Evolutionary conservation across 2,113 vertebrate species (phyloP).

Genomic region (Mesocricetus auratus): DNA sequence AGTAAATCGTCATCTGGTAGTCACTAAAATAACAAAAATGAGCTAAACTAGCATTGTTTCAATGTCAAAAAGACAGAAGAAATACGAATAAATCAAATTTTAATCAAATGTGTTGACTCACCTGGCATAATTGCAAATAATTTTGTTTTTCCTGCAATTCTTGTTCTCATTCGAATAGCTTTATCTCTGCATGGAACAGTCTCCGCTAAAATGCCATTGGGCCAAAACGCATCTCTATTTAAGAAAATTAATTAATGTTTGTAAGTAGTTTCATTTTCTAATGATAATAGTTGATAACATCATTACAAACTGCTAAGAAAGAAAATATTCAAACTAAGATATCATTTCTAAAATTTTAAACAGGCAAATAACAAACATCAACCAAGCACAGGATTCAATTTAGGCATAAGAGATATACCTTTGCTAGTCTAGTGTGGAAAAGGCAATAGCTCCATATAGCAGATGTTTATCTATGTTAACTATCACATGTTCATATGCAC

Average conservation of each 20-base stretch:
- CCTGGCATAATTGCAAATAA: conserved; percentile 98
- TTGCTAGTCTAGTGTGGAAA: conserved; percentile 18
- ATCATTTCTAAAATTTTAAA: conserved; percentile 53
- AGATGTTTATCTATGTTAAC: neutral
- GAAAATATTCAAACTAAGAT: conserved; percentile 28
- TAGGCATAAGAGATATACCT: neutral
- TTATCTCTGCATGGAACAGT: conserved; percentile 94
- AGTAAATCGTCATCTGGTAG: neutral
- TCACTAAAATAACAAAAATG: conserved; percentile 19
- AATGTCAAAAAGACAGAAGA: conserved; percentile 6
- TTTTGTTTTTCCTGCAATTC: conserved; percentile 97
- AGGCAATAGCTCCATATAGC: neutral
- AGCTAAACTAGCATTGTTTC: conserved; percentile 9
- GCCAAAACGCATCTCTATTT: conserved; percentile 97
- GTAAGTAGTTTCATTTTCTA: conserved; percentile 74
- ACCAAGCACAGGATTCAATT: neutral
- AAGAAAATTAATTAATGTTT: conserved; percentile 75
- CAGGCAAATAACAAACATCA: neutral
- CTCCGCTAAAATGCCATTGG: conserved; percentile 98
- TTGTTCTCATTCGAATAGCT: conserved; percentile 96
- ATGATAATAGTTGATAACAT: conserved; percentile 44
- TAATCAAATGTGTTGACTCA: conserved; percentile 78
- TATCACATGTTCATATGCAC: neutral
- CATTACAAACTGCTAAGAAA: conserved; percentile 60
- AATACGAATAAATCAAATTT: conserved; percentile 51